These are phyloP conservation scores for Boulengeromyrus knoepffleri DNA, from an alignment of 2,113 vertebrate species.

Conservation along the genomic window DNA sequence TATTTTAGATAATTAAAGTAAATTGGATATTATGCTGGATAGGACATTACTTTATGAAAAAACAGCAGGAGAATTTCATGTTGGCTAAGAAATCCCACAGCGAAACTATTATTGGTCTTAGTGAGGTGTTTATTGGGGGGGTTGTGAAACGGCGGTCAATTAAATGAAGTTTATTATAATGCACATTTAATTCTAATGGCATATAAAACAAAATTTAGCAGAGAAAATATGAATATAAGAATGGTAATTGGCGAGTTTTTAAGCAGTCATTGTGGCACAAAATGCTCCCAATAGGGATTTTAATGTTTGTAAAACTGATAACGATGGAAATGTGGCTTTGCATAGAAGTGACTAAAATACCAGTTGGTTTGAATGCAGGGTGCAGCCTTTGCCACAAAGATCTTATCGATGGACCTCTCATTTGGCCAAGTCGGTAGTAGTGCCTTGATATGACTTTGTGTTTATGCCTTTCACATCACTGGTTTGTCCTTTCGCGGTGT, in stretches of 20 bases:
- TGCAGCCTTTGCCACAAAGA: not conserved
- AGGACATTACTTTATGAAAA: not conserved
- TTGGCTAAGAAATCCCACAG: not conserved
- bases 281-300: not conserved
- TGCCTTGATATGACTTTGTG: not conserved
- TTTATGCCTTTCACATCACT: not conserved
- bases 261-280: not conserved
- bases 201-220: not conserved
- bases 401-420: not conserved
- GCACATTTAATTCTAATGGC: not conserved
- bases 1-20: not conserved
- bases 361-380: not conserved
- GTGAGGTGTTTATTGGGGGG: not conserved
- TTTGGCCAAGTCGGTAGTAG: not conserved
- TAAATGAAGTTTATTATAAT: not conserved
- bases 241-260: not conserved
- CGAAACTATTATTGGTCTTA: not conserved
- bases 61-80: not conserved
- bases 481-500: not conserved
- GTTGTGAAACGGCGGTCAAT: not conserved
- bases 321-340: not conserved
- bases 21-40: not conserved
- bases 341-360: not conserved
- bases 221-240: not conserved
- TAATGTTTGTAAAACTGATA: not conserved